Evolutionary conservation across 2,888 invertebrate species (phyloP).

Genomic region (Bedellia somnulentella): DNA sequence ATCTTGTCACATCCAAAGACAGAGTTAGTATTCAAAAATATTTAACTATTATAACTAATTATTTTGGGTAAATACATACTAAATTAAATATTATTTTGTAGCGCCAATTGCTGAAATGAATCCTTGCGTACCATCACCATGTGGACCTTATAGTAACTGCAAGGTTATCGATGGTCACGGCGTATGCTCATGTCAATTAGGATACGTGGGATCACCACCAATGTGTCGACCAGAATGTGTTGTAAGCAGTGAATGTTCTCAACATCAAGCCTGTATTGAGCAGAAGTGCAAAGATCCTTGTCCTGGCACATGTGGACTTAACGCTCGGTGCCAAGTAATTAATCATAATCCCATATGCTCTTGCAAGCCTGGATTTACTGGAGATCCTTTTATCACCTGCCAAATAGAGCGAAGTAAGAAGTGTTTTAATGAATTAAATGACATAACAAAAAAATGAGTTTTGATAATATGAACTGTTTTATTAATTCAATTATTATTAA

Average conservation of each 20-base stretch:
- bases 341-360: constrained; percentile 82
- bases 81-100: constrained; percentile 20
- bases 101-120: constrained; percentile 48
- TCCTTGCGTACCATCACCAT: constrained; percentile 75
- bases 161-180: constrained; percentile 72
- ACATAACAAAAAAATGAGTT: too few relatives aligned
- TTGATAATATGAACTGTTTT: too few relatives aligned
- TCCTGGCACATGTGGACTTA: constrained; percentile 73
- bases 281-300: constrained; percentile 77
- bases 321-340: constrained; percentile 72
- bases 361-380: constrained; percentile 72
- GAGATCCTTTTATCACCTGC: constrained; percentile 79
- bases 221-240: constrained; percentile 77
- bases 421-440: too few relatives aligned
- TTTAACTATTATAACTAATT: constrained; percentile 7
- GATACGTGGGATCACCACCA: constrained; percentile 76
- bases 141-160: constrained; percentile 77
- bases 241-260: constrained; percentile 74
- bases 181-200: constrained; percentile 76
- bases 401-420: constrained; percentile 60
- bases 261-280: constrained; percentile 72
- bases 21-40: constrained; percentile 29
- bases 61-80: not conserved
- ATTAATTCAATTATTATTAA: not conserved
- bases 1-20: constrained; percentile 50